phyloP scores from a whole-genome alignment of 2,113 vertebrate species.

The Oxyura jamaicensis region DNA sequence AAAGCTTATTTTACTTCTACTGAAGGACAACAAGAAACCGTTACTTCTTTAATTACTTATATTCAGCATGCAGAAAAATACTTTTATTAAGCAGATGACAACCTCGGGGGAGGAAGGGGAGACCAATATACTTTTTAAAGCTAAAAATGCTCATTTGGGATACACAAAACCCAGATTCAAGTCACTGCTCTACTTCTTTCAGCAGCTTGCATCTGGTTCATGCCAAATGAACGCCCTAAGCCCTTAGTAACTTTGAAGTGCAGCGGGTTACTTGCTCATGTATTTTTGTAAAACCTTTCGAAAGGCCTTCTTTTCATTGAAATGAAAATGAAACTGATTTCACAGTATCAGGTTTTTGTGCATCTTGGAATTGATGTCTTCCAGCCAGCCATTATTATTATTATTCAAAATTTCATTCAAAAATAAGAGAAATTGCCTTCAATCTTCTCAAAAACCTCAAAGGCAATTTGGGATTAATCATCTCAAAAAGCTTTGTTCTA shows the following conservation, averaged over 20 bases:
- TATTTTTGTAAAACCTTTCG: constrained; percentile 22
- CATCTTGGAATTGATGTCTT: background rate
- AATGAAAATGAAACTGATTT: constrained; percentile 41
- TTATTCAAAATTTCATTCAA: background rate
- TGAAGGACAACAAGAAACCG: background rate
- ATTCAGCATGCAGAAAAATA: background rate
- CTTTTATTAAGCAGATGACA: background rate
- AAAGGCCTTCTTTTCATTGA: constrained; percentile 22
- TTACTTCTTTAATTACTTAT: background rate
- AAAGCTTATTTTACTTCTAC: background rate
- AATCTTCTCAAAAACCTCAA: background rate
- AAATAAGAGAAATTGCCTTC: background rate
- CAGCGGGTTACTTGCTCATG: background rate
- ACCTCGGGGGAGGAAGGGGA: background rate
- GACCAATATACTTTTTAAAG: background rate
- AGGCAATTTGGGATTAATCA: background rate
- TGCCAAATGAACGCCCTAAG: background rate
- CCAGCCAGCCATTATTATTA: background rate
- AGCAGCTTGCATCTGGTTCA: background rate
- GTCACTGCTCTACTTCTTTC: background rate
- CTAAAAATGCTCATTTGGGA: background rate
- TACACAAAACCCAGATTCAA: background rate
- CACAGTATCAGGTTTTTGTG: background rate
- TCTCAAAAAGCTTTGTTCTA: background rate
- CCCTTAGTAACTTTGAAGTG: background rate